phyloP scores from a whole-genome alignment of 2,888 invertebrate species.

The Ypsolopha scabrella region DNA sequence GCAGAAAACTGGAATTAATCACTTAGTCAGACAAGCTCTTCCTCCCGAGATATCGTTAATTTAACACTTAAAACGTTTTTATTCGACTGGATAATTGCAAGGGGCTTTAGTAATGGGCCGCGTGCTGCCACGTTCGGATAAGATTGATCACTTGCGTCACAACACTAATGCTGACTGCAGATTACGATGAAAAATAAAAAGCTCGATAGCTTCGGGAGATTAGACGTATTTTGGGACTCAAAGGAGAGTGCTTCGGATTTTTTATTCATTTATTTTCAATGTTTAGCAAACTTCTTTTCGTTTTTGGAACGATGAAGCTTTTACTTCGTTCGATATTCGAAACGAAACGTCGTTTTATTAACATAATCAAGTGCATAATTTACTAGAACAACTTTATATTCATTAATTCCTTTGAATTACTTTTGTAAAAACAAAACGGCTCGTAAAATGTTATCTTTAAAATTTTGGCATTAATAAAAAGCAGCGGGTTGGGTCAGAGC shows the following conservation, averaged over 20 bases:
- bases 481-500: too few species aligned
- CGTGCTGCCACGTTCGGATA: constrained; percentile 42
- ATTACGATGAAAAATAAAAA: constrained; percentile 51
- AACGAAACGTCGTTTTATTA: neutral
- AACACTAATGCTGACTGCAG: constrained; percentile 58
- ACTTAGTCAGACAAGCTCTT: constrained; percentile 53
- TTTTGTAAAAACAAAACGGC: too few species aligned
- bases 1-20: constrained; percentile 34
- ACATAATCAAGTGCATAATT: too few species aligned
- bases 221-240: constrained; percentile 32
- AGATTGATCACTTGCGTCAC: constrained; percentile 61
- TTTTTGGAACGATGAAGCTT: neutral
- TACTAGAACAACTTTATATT: too few species aligned
- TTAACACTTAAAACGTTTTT: constrained; percentile 68
- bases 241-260: neutral
- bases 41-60: constrained; percentile 63
- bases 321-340: neutral
- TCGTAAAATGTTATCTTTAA: too few species aligned
- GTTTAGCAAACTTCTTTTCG: neutral
- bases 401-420: too few species aligned
- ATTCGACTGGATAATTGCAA: constrained; percentile 66
- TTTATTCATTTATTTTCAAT: neutral
- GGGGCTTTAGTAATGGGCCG: constrained; percentile 54
- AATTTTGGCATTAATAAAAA: too few species aligned
- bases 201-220: constrained; percentile 47